Evolutionary conservation across 2,113 vertebrate species (phyloP).

Genomic region (Nothobranchius kuhntae): DNA sequence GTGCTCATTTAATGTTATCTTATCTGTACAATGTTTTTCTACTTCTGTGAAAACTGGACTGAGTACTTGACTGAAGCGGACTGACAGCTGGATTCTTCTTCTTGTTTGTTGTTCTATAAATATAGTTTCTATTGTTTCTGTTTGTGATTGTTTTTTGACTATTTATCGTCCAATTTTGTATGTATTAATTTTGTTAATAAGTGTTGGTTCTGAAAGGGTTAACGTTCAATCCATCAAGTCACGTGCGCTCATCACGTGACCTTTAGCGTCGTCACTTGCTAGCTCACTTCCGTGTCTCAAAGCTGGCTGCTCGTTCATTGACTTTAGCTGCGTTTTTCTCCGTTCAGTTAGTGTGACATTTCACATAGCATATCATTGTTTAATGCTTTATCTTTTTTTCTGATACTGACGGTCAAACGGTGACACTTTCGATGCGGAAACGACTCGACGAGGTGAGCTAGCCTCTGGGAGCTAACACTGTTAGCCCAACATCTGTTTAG

Average conservation of each 20-base stretch:
- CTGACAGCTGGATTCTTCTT: no score
- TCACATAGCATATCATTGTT: neutral
- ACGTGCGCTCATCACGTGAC: constrained; percentile 37
- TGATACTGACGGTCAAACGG: no score
- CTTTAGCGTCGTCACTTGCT: neutral
- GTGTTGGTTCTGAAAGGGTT: constrained; percentile 17
- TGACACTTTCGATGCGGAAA: neutral
- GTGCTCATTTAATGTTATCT: no score
- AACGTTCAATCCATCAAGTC: neutral
- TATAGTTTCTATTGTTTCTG: no score
- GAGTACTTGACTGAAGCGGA: no score
- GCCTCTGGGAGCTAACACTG: neutral
- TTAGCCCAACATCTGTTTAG: constrained; percentile 36
- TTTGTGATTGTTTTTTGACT: no score
- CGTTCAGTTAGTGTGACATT: neutral
- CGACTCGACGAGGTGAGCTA: constrained; percentile 13
- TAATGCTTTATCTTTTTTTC: neutral
- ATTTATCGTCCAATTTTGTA: no score
- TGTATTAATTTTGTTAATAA: no score
- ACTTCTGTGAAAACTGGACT: no score
- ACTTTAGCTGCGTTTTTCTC: constrained; percentile 10
- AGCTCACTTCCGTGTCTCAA: constrained; percentile 24
- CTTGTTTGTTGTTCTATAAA: no score
- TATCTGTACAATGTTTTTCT: no score
- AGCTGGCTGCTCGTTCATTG: neutral